Evolutionary conservation across 1,140 invertebrate species (phyloP), one percentile per base, ranked within the genome.

Genomic region (Lepidurus apus): DNA sequence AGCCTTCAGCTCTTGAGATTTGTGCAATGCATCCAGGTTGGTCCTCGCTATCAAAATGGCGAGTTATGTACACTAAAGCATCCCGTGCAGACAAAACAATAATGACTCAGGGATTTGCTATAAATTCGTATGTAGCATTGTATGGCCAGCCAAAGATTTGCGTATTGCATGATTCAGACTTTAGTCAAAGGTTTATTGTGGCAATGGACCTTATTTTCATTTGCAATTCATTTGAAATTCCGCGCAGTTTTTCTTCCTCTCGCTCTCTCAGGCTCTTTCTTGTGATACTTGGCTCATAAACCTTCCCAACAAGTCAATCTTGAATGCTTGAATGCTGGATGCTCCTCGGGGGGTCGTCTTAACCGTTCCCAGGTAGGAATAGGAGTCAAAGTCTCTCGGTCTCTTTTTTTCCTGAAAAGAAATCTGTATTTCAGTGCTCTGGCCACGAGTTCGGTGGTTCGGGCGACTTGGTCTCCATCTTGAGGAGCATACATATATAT

Each of bases 261-360:
- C 45, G 45, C 21, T n/a, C 21, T n/a, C 53, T 65, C 13, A n/a
- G 21, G 21, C 21, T 21, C 21, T 17, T n/a, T 65, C 17, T 21
- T 65, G 21, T 21, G 21, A 21, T 65, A 65, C 21, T 65, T 65
- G 53, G 21, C 53, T 65, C 53, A 65, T 65, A 65, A 65, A 65
- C 53, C 21, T 65, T 65, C 53, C 53, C 53, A 65, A 65, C 53
- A 65, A 65, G 53, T 65, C 53, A 65, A 65, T 65, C 53, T 65
- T 65, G 53, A 65, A 65, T 65, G 53, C 53, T 65, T 65, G 53
- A 65, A 65, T 65, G 53, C 53, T 13, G 21, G 53, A 65, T 65
- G 53, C 53, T 65, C 53, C 53, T 65, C 53, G 21, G 53, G 53
- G 53, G 53, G 53, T 65, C 53, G 53, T 65, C 53, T 65, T 65